Evolutionary conservation across 2,888 invertebrate genomes (phyloP).

Genomic region (Brachyopa scutellaris): DNA sequence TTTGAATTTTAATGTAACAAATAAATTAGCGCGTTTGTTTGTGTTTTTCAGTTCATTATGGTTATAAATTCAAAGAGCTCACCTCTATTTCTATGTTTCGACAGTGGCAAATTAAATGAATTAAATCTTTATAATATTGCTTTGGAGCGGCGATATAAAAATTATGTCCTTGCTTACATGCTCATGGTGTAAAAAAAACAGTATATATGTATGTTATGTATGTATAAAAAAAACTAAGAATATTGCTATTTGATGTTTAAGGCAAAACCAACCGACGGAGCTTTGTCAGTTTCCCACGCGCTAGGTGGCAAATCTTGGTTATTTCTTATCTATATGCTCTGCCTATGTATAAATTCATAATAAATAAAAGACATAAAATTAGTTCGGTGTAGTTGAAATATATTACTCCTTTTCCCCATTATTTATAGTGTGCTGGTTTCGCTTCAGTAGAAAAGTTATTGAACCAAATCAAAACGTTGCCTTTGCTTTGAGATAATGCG

Average conservation of each 20-base stretch:
- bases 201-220: neutral
- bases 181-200: neutral
- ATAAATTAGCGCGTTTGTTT: no score
- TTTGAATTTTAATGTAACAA: no score
- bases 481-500: no score
- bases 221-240: neutral
- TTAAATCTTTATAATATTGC: neutral
- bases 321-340: conserved; percentile 1
- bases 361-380: conserved; percentile 4
- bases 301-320: neutral
- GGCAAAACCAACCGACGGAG: conserved; percentile 2
- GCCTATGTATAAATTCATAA: neutral
- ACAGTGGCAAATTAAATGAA: neutral
- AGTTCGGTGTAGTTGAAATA: conserved; percentile 8
- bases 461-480: no score
- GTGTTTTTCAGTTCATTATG: no score
- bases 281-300: neutral
- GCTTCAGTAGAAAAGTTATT: no score
- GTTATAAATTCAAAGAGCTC: neutral
- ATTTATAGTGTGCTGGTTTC: no score
- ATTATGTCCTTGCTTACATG: neutral
- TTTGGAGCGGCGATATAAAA: neutral
- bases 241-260: conserved; percentile 20
- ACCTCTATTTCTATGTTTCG: neutral
- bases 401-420: no score